Base-by-base conservation (phyloP, 92 coral and sea anemone genomes). In the Heteractis magnifica region DNA sequence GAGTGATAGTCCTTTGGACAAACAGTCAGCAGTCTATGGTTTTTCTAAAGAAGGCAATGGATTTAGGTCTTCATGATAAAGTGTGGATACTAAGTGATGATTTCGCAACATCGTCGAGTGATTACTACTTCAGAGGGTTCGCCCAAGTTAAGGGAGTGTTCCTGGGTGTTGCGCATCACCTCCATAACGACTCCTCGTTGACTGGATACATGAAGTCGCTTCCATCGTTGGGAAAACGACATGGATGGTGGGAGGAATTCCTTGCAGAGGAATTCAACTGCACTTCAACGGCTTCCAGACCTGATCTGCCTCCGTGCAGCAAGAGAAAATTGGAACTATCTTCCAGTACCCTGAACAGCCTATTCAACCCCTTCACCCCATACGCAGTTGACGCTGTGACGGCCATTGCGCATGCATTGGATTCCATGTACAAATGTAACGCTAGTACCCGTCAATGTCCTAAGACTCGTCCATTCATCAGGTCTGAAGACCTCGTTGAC, bases 71-170 rank as follows among this genome's bases (percentile, higher is more conserved):
- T 8, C 60, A 77, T 18, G 90, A 84, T 62, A 79, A 65, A 49
- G 83, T 83, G 41, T 88, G 94, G 94, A 75, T 91, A 6, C 65
- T 88, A 20, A 88, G 94, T 71, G 92, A 91, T 52, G 94, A 87
- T n/a, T 81, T 88, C 19, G 83, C 92, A 18, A 78, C 92, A 19
- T 53, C 81, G 1, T 77, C 88, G 6, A 59, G 79, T 11, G 72
- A 56, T 44, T 48, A 34, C n/a, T 34, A 62, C 68, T 85, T 85
- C 51, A 68, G n/a, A 6, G 82, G 55, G 41, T 12, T 85, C 60
- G 50, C 49, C 51, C 52, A 85, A 44, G 65, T 84, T 4, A 51
- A 52, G 3, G 88, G 88, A 13, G 78, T 77, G 13, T 78, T 85
- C 62, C 52, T 85, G 5, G 88, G 88, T n/a, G 75, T 78, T 13